A percentile compares a stretch with the other conserved stretches of the same genome.
phyloP scores from a whole-genome alignment of 2,888 invertebrate genomes.

The Rhabditophanes sp. region DNA sequence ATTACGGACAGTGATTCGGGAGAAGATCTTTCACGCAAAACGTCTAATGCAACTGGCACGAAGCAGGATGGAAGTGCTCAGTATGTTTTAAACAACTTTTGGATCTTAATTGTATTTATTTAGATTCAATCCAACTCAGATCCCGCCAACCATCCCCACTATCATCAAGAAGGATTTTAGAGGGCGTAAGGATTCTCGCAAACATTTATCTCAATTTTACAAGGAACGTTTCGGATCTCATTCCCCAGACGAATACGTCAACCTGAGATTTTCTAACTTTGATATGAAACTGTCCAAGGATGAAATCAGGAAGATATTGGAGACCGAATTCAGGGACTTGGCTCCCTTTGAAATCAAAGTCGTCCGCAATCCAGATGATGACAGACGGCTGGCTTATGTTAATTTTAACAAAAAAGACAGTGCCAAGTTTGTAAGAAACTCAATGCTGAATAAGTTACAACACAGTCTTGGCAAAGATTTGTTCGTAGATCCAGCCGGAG shows the following conservation, averaged over 20 bases:
- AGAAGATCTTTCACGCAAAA: too few relatives aligned
- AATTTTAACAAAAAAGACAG: slow-evolving; percentile 35
- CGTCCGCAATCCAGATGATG: slow-evolving; percentile 33
- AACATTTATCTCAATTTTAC: slow-evolving; percentile 15
- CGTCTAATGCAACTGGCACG: too few relatives aligned
- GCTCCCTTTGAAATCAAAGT: slow-evolving; percentile 43
- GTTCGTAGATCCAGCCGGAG: slow-evolving; percentile 41
- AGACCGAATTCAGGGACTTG: slow-evolving; percentile 26
- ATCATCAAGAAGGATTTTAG: slow-evolving; percentile 1
- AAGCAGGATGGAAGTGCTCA: too few relatives aligned
- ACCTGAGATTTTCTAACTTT: slow-evolving; percentile 36
- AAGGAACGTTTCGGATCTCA: slow-evolving; percentile 39
- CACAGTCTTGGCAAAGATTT: slow-evolving; percentile 25
- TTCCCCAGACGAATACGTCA: slow-evolving; percentile 42
- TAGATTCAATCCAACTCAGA: too few relatives aligned
- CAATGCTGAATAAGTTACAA: slow-evolving; percentile 20
- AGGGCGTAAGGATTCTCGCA: slow-evolving; percentile 1
- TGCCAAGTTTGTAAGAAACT: slow-evolving; percentile 26
- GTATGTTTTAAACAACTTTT: too few relatives aligned
- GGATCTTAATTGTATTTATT: too few relatives aligned
- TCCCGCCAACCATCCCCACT: too few relatives aligned
- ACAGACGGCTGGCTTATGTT: slow-evolving; percentile 40
- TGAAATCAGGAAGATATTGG: slow-evolving; percentile 26
- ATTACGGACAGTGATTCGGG: too few relatives aligned
- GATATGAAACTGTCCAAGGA: slow-evolving; percentile 26